Evolutionary conservation across 53 echinoderm and acorn worm species (phyloP), one percentile per base, ranked within the genome.

Genomic region (Holothuria scabra): DNA sequence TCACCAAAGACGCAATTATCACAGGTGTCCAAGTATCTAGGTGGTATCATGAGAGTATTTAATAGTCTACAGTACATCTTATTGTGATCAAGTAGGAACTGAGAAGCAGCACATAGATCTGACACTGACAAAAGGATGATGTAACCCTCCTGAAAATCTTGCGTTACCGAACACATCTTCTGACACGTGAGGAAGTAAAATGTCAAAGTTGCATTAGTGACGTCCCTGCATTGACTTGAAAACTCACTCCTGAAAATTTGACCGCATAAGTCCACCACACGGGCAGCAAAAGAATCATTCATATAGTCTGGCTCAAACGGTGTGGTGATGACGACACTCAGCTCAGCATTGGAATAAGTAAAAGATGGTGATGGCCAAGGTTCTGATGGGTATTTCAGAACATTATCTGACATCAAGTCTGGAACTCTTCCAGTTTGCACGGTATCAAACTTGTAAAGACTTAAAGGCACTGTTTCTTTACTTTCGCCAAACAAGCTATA

Each of bases 121-220:
- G 76, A 60, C 2, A 88, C 59, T 24, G 74, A 63, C 29, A 80
- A 65, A 55, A 95, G 66, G 23, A 80, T 79, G 34, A 82, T 70
- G 74, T 86, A 90, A 8, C 88, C 95, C 48, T 79, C 74, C 46
- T 93, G 88, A 57, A 82, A 37, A 13, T 69, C 82, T 32, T 56
- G 81, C 21, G 90, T 84, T 19, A 84, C 81, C 18, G 89, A 85
- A 61, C 84, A 90, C 66, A 87, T 79, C 23, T 74, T 90, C 46
- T 90, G 64, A 62, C 95, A 95, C 46, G 92, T 87, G 86, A 95
- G 60, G 70, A 84, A 88, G 82, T 76, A 95, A 86, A 95, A 95
- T 44, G 86, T 88, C 59, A 90, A 26, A 25, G 67, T 59, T 64
- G 80, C 88, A 28, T 86, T 83, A 34, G 82, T 86, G 28, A 90